A percentile compares a stretch with the other conserved stretches of the same genome.
Evolutionary conservation across 2,888 invertebrate species (phyloP).

Genomic region (Platycnemis pennipes): DNA sequence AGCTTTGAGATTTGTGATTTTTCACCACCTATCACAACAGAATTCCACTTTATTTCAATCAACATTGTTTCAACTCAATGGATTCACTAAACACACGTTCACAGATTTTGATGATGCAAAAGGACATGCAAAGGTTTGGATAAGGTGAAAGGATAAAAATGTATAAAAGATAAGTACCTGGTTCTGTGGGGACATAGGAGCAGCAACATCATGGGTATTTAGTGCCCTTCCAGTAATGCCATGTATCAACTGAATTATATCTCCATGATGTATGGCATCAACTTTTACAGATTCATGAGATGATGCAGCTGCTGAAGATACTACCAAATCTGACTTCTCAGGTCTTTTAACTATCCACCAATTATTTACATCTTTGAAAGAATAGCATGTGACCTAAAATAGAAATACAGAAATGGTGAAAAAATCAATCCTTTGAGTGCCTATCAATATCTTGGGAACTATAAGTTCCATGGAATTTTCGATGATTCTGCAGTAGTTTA

Average conservation of each 20-base stretch:
- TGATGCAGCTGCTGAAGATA: slow-evolving; percentile 82
- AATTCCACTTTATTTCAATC: no score
- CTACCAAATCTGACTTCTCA: slow-evolving; percentile 86
- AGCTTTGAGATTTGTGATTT: no score
- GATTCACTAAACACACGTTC: no score
- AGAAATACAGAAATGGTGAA: slow-evolving; percentile 50
- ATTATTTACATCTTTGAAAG: slow-evolving; percentile 97
- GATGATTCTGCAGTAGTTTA: no score
- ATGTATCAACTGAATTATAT: slow-evolving; percentile 95
- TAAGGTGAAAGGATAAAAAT: neutral
- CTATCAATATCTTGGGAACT: no score
- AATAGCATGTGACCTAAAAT: slow-evolving; percentile 88
- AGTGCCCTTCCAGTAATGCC: slow-evolving; percentile 95
- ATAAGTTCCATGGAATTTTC: no score
- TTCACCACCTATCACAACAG: no score
- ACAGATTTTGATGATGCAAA: no score
- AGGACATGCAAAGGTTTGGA: no score
- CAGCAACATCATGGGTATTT: slow-evolving; percentile 98
- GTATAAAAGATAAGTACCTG: slow-evolving; percentile 80
- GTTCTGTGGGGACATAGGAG: slow-evolving; percentile 94
- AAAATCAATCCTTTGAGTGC: no score
- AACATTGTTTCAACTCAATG: no score
- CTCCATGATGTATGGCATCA: slow-evolving; percentile 92
- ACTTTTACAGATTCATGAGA: slow-evolving; percentile 76
- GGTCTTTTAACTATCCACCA: slow-evolving; percentile 99